Conservation (phyloP, 2,113 vertebrate species). For the Halichoerus grypus region DNA sequence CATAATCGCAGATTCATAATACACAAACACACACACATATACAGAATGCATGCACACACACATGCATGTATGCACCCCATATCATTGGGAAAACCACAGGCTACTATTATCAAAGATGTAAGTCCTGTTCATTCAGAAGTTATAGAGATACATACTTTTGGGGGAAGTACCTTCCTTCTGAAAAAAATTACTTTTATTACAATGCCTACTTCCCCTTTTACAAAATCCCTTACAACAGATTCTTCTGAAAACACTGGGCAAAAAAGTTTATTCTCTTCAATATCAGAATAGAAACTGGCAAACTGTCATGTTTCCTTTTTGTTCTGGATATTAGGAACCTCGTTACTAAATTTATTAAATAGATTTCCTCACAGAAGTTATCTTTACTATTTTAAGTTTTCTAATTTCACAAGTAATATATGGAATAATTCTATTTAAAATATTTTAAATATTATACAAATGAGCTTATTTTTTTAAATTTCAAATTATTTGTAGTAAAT, state of each 20-base stretch:
- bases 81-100: neutral
- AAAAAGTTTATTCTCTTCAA: neutral
- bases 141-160: neutral
- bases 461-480: neutral
- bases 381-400: neutral
- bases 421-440: neutral
- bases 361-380: neutral
- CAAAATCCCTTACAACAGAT: neutral
- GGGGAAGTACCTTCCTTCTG: neutral
- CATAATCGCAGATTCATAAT: neutral
- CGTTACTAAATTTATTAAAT: neutral
- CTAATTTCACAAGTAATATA: neutral
- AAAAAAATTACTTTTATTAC: neutral
- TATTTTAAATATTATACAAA: neutral
- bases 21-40: neutral
- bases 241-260: neutral
- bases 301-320: neutral
- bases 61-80: fast-evolving
- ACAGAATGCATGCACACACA: neutral
- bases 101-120: neutral
- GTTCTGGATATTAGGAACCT: neutral
- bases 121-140: neutral
- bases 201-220: neutral
- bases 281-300: neutral
- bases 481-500: neutral